Evolutionary conservation across 2,888 invertebrate genomes (phyloP).

Genomic region (Caenorhabditis auriculariae): DNA sequence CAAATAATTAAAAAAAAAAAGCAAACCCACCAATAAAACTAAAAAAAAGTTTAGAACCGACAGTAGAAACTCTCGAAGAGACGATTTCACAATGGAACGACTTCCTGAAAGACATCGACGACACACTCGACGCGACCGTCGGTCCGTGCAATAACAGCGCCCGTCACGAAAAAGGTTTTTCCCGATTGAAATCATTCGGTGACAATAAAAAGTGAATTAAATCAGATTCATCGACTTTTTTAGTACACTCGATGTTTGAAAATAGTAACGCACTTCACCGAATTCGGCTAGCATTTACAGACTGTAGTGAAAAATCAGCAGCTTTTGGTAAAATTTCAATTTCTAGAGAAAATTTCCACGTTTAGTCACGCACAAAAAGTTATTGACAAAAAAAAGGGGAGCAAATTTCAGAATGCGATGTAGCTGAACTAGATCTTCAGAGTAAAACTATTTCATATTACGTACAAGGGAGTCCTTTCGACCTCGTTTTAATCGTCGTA

Average conservation of each 20-base stretch:
- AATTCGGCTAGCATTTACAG: too few relatives aligned
- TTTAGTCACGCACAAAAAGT: background rate
- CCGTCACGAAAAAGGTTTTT: too few relatives aligned
- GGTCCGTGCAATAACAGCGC: slow-evolving; percentile 23
- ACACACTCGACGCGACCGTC: slow-evolving; percentile 19
- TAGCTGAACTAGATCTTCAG: slow-evolving; percentile 30
- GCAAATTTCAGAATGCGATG: slow-evolving; percentile 14
- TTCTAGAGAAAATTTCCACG: too few relatives aligned
- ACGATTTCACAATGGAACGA: slow-evolving; percentile 18
- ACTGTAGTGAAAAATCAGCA: too few relatives aligned
- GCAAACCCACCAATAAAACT: too few relatives aligned
- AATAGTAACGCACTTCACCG: too few relatives aligned
- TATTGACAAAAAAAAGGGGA: background rate
- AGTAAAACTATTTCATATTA: slow-evolving; percentile 40
- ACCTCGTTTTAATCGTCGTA: slow-evolving; percentile 35
- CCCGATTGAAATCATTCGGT: too few relatives aligned
- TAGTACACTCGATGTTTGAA: too few relatives aligned
- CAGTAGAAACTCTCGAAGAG: slow-evolving; percentile 17
- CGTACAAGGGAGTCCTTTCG: slow-evolving; percentile 34
- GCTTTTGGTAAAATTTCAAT: too few relatives aligned
- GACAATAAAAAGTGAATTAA: too few relatives aligned
- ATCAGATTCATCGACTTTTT: too few relatives aligned
- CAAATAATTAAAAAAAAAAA: too few relatives aligned
- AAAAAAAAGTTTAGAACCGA: slow-evolving; percentile 12
- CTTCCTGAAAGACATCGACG: slow-evolving; percentile 28